These are phyloP conservation scores for Centrocercus urophasianus DNA, from an alignment of 2,113 vertebrate genomes.

Conservation along the genomic window DNA sequence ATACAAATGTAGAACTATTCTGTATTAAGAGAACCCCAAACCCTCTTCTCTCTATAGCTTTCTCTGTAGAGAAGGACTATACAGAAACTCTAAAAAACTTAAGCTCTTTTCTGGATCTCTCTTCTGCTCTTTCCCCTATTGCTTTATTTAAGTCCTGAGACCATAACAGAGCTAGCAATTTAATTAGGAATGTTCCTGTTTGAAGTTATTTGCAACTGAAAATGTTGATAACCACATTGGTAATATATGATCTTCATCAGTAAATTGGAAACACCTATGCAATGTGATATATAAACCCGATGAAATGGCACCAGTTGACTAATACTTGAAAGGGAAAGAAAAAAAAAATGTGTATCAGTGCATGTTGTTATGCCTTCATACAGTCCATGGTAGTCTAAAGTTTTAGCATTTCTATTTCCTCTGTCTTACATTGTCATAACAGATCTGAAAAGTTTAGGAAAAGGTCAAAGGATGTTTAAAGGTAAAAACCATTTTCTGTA, in stretches of 20 bases:
- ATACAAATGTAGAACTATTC: not conserved
- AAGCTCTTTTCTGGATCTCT: not conserved
- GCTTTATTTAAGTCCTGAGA: not conserved
- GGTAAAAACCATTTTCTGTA: not conserved
- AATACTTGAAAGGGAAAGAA: not conserved
- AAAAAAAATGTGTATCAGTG: not conserved
- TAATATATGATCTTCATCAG: not conserved
- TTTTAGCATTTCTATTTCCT: not conserved
- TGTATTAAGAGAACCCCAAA: not conserved
- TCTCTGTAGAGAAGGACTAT: not conserved
- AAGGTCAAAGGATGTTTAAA: not conserved
- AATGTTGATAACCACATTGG: not conserved
- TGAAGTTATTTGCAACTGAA: not conserved
- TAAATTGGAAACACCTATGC: not conserved
- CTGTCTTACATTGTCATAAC: not conserved
- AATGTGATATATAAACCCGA: not conserved
- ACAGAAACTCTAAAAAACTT: not conserved
- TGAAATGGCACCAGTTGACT: not conserved
- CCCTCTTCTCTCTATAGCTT: not conserved
- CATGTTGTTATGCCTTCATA: not conserved
- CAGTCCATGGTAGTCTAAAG: not conserved
- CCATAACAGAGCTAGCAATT: not conserved
- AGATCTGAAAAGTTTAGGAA: not conserved
- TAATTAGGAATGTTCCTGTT: not conserved
- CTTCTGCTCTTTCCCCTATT: not conserved